Percentiles rank a stretch among this genome's conserved stretches.
phyloP scores from a whole-genome alignment of 37 sponge, comb jelly and placozoan species.

The Sycon ciliatum region DNA sequence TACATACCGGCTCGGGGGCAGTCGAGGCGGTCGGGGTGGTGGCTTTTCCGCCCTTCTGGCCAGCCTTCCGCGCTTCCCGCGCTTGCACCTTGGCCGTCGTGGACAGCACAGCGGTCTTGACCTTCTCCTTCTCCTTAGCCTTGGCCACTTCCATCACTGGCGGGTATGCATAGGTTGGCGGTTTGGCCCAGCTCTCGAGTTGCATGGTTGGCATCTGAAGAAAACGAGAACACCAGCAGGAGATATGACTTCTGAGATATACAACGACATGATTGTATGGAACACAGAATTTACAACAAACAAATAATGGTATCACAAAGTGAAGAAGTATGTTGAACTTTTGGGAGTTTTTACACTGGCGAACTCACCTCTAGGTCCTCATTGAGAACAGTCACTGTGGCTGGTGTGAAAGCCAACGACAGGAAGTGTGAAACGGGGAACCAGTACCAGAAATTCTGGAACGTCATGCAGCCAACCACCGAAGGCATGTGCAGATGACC shows the following conservation, averaged over 20 bases:
- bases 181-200: constrained; percentile 77
- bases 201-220: constrained; percentile 84
- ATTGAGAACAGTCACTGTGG: constrained; percentile 80
- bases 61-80: too few species aligned
- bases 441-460: constrained; percentile 99
- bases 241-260: not conserved
- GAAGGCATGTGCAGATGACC: constrained; percentile 87
- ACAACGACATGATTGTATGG: too few species aligned
- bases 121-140: constrained; percentile 83
- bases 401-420: constrained; percentile 88
- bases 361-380: constrained; percentile 76
- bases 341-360: too few species aligned
- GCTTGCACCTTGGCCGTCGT: constrained; percentile 72
- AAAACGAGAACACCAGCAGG: too few species aligned
- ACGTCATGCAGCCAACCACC: constrained; percentile 83
- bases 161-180: constrained; percentile 81
- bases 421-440: constrained; percentile 89
- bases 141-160: constrained; percentile 75
- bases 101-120: constrained; percentile 79
- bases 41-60: too few species aligned
- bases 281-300: too few species aligned
- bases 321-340: too few species aligned
- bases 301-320: too few species aligned
- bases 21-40: too few species aligned
- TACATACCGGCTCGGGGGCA: too few species aligned